Evolutionary conservation across 2,797 vertebrate species (phyloP).

Genomic region (Melopsittacus undulatus): DNA sequence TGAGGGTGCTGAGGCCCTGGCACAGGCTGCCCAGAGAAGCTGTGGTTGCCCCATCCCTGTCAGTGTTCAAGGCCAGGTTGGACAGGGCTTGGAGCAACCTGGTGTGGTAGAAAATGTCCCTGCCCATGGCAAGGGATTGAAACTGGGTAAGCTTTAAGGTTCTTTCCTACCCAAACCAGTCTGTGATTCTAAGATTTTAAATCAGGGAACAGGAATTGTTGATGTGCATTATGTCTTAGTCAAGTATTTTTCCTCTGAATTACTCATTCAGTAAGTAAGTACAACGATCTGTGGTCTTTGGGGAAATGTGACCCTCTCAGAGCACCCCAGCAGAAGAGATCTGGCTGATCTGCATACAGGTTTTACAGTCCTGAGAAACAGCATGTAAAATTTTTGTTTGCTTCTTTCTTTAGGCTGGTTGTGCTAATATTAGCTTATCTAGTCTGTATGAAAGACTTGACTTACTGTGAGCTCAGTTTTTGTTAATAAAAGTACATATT

Average conservation of each 20-base stretch:
- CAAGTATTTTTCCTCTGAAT: not conserved
- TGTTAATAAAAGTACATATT: not conserved
- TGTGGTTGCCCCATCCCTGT: not conserved
- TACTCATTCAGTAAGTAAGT: not conserved
- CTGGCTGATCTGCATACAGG: not conserved
- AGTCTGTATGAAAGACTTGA: not conserved
- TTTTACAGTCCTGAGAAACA: not conserved
- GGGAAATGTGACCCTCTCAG: not conserved
- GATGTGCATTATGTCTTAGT: rapidly evolving
- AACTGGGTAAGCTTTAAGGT: not conserved
- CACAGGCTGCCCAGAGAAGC: too few species aligned
- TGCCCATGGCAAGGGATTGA: not conserved
- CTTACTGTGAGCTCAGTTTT: not conserved
- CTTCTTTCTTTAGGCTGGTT: not conserved
- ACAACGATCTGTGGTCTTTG: not conserved
- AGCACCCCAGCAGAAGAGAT: not conserved
- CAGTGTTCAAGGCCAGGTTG: not conserved
- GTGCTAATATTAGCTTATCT: not conserved
- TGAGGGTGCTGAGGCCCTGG: too few species aligned
- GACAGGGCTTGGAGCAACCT: not conserved
- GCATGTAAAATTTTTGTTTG: not conserved
- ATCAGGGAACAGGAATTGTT: not conserved
- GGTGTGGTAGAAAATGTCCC: not conserved
- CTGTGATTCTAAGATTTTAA: not conserved
- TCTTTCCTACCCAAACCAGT: not conserved